Conservation (phyloP, 2,797 vertebrate genomes). For the Avahi laniger region DNA sequence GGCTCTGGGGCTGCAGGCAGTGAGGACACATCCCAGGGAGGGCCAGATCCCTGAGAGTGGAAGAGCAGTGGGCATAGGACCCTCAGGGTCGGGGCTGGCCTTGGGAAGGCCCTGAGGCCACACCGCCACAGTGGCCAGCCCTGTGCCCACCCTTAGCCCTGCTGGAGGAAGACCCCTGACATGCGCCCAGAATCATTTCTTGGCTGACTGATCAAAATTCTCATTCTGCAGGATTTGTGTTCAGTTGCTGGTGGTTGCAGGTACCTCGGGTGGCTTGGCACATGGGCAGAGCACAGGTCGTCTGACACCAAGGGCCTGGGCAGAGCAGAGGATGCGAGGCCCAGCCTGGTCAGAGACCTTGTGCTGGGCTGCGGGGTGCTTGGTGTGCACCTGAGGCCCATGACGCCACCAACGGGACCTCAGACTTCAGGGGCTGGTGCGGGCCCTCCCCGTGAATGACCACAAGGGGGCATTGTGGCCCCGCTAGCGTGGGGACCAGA, state of each 20-base stretch:
- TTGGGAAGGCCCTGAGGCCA: too few species aligned
- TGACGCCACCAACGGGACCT: neutral
- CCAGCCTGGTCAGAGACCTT: neutral
- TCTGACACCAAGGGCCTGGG: neutral
- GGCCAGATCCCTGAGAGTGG: neutral
- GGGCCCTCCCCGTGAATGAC: neutral
- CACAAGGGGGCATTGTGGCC: constrained; percentile 36
- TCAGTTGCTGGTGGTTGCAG: neutral
- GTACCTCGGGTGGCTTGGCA: neutral
- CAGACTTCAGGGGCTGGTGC: neutral
- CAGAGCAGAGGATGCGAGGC: neutral
- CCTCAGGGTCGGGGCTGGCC: neutral
- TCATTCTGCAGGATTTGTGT: neutral
- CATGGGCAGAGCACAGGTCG: neutral
- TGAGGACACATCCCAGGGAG: neutral
- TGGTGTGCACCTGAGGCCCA: neutral
- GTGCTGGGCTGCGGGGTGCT: rapidly evolving
- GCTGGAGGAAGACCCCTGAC: neutral
- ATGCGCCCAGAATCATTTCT: neutral
- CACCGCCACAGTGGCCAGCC: too few species aligned
- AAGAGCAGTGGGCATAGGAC: too few species aligned
- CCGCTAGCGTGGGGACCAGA: too few species aligned
- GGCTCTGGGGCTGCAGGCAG: too few species aligned
- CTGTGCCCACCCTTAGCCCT: neutral
- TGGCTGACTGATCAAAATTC: neutral